Base-by-base conservation (phyloP, 2,113 vertebrate genomes). In the Pluvianellus socialis region DNA sequence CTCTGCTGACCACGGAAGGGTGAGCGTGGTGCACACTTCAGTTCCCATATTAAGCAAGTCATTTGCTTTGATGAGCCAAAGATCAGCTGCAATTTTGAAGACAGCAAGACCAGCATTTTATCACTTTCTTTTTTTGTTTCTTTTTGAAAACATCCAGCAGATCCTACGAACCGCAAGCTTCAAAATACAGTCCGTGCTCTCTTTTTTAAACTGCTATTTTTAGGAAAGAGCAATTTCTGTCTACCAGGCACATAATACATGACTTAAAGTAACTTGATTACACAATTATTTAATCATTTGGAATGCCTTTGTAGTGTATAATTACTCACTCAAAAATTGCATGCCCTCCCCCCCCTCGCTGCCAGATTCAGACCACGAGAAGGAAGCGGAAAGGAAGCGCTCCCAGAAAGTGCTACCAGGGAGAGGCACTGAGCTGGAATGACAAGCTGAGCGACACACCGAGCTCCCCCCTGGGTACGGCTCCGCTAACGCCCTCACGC, bases 221-320 rank as follows among this genome's bases (percentile, higher is more conserved):
- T 95, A 95, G 92, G 77, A 50, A 91, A 84, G 80, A 95, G 92
- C 83, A 95, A 94, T 94, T 97, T 95, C 94, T 94, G 88, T 97
- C 91, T 79, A 81, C 92, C 94, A 95, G 89, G 86, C 86, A 87
- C 88, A 96, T 95, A 97, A 97, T 95, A 95, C 80, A 94, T 40
- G 80, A 91, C 89, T 96, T 97, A 94, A 94, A 97, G 96, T 96
- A 92, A 97, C 96, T 96, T 95, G 97, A 97, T 97, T 97, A 97
- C 97, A 97, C 96, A 95, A 95, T 96, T 95, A 95, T 91, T 94
- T 89, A 95, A 96, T 95, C 95, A 79, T 95, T 92, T 96, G 84
- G 86, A 97, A 97, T 92, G 94, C 89, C 89, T 95, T 97, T 97
- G 97, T 94, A 82, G 92, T 62, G 77, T 91, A 49, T 95, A 97